Conservation (phyloP, 2,113 vertebrate species). For the Rhagologus leucostigma region DNA sequence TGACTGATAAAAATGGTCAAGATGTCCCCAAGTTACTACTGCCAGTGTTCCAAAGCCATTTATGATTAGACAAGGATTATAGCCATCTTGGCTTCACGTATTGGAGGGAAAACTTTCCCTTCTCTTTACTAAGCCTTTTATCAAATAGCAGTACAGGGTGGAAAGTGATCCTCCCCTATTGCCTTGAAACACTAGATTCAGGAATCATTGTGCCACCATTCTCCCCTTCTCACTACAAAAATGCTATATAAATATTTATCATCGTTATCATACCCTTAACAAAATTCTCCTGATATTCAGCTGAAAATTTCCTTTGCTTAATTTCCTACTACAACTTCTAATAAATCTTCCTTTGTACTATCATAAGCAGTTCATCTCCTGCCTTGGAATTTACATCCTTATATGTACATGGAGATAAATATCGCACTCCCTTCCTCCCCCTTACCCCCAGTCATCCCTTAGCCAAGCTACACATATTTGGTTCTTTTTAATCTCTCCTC, state of each 20-base stretch:
- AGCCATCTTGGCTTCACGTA: neutral
- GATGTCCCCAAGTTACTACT: neutral
- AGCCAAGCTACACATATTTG: constrained; percentile 6
- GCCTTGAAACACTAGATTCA: neutral
- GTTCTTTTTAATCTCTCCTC: constrained; percentile 46
- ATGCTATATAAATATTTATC: neutral
- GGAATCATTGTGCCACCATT: neutral
- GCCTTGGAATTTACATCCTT: constrained; percentile 42
- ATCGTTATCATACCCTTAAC: neutral
- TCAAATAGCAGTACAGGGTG: neutral
- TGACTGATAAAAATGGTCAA: neutral
- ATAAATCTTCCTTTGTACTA: constrained; percentile 62
- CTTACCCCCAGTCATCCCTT: neutral
- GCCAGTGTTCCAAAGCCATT: neutral
- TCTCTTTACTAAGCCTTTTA: neutral
- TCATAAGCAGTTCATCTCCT: constrained; percentile 36
- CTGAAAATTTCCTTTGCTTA: constrained; percentile 45
- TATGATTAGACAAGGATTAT: neutral
- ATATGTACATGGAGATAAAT: constrained; percentile 48
- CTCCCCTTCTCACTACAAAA: neutral
- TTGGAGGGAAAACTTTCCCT: neutral
- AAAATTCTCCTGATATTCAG: constrained; percentile 27
- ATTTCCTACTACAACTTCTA: constrained; percentile 38
- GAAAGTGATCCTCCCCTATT: neutral
- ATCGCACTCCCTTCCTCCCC: neutral